These are phyloP conservation scores for Didymodactylos carnosus DNA, from an alignment of 2,888 invertebrate genomes.

Conservation along the genomic window DNA sequence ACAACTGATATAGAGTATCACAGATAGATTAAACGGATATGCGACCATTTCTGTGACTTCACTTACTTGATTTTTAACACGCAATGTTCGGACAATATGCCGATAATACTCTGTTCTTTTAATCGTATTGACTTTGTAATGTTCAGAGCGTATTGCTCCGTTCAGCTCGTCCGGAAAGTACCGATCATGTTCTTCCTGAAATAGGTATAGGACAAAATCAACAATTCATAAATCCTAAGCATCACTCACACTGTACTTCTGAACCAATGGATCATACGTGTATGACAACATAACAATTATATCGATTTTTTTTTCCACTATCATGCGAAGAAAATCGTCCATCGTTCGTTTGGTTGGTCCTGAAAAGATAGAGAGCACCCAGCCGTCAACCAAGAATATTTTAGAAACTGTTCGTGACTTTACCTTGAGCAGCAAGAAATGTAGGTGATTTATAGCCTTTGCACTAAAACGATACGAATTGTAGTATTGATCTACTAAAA, in stretches of 20 bases:
- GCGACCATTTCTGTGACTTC: neutral
- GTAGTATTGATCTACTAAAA: too few species aligned
- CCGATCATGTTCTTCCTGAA: neutral
- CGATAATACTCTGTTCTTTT: neutral
- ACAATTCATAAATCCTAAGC: neutral
- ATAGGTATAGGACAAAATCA: neutral
- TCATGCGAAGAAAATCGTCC: slow-evolving; percentile 9
- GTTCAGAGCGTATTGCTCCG: neutral
- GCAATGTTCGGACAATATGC: neutral
- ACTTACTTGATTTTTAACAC: neutral
- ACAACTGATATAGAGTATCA: too few species aligned
- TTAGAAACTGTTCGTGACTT: too few species aligned
- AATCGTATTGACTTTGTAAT: neutral
- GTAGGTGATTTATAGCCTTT: neutral
- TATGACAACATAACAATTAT: slow-evolving; percentile 7
- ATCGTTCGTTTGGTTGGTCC: slow-evolving; percentile 5
- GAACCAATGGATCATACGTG: slow-evolving; percentile 9
- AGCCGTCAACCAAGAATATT: neutral
- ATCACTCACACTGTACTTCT: neutral
- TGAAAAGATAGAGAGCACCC: neutral
- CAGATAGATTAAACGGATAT: too few species aligned
- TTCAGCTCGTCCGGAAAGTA: neutral
- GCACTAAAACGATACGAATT: too few species aligned
- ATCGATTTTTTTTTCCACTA: neutral
- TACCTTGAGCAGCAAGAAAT: slow-evolving; percentile 11